Evolutionary conservation across 2,888 invertebrate species (phyloP).

Genomic region (Phlogophora meticulosa): DNA sequence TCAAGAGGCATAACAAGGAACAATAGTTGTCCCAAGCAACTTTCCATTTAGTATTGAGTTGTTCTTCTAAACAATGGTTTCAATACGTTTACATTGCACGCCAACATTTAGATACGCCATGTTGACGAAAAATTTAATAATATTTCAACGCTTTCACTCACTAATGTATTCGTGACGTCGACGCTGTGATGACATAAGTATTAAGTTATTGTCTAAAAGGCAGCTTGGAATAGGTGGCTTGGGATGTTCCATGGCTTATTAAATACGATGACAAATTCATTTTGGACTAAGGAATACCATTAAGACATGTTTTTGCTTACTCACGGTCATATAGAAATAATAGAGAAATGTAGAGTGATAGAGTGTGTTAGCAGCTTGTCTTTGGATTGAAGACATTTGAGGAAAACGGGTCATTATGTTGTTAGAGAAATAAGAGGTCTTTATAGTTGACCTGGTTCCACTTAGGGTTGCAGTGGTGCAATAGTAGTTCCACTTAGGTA

Average conservation of each 20-base stretch:
- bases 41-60: constrained; percentile 55
- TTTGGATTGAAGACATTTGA: constrained; percentile 39
- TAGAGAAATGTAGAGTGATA: constrained; percentile 40
- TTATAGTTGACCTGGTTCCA: constrained; percentile 51
- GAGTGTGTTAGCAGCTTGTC: constrained; percentile 43
- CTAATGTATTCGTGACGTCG: constrained; percentile 49
- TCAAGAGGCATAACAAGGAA: constrained; percentile 43
- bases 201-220: constrained; percentile 56
- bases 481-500: constrained; percentile 17
- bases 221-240: constrained; percentile 37
- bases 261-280: constrained; percentile 63
- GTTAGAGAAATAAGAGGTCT: constrained; percentile 44
- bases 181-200: constrained; percentile 58
- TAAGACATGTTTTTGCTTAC: constrained; percentile 44
- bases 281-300: constrained; percentile 41
- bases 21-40: constrained; percentile 46
- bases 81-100: constrained; percentile 49
- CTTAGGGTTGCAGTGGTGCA: constrained; percentile 29
- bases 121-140: constrained; percentile 58
- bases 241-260: constrained; percentile 55
- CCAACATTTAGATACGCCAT: constrained; percentile 64
- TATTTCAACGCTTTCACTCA: constrained; percentile 60
- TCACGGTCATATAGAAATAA: constrained; percentile 43
- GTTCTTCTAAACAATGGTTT: constrained; percentile 55
- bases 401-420: constrained; percentile 53